Evolutionary conservation across 2,797 vertebrate species (phyloP), one percentile per base, ranked within the genome.

Genomic region (Choloepus didactylus): DNA sequence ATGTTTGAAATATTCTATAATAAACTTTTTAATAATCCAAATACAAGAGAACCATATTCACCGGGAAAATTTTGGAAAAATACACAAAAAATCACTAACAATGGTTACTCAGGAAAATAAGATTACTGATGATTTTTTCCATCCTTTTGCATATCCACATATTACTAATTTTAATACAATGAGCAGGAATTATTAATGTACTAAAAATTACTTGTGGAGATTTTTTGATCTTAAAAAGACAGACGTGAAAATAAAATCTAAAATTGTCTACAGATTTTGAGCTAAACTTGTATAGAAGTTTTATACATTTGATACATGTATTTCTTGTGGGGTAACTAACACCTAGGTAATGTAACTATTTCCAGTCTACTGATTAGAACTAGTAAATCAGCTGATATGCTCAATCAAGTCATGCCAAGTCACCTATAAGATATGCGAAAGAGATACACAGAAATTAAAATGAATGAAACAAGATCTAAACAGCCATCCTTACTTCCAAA

Each of bases 171-270:
- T 25, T 72, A 70, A 56, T 64, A 93, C 35, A 64, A 29, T 51
- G 51, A 56, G 8, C n/a, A 54, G 29, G 31, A 89, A 66, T 85
- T 38, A 79, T 27, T 79, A 44, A 64, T 6, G 31, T 86, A 29
- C 69, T 93, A 93, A 94, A 96, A 93, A 93, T 93, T 80, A 87
- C 66, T 82, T 60, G 83, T 1, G 6, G 90, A 46, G 83, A 35
- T 35, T 35, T 35, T 35, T 35, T 35, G 35, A 10, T 29, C 60
- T 76, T 41, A 56, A n/a, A 54, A 77, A 87, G 70, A 70, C 86
- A 95, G 92, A 97, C 94, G 85, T 84, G 67, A 94, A 95, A 93
- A 51, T 84, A 94, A 95, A 93, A 51, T 84, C 87, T 75, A 93
- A 93, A 96, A 80, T 92, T 60, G 62, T 21, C 46, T 31, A 75